These are phyloP conservation scores for Plebejus argus DNA, from an alignment of 2,888 invertebrate species.

Conservation along the genomic window DNA sequence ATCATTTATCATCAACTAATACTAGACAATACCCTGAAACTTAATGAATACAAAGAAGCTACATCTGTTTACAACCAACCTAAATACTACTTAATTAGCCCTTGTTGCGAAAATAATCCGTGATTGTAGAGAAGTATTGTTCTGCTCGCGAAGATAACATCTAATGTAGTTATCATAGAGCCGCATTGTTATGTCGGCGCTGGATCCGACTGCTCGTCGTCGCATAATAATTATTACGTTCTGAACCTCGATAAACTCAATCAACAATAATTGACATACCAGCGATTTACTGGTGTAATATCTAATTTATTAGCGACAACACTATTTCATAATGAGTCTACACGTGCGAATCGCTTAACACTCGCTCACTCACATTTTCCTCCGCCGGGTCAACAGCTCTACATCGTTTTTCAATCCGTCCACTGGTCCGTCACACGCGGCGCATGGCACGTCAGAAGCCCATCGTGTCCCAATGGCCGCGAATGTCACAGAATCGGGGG, in stretches of 20 bases:
- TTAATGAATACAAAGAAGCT: neutral
- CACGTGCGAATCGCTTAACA: neutral
- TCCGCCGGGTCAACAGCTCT: conserved; percentile 69
- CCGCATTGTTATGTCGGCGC: conserved; percentile 8
- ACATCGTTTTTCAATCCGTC: conserved; percentile 65
- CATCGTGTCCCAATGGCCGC: conserved; percentile 45
- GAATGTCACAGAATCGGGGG: conserved; percentile 44
- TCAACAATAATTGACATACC: neutral
- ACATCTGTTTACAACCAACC: neutral
- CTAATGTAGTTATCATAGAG: conserved; percentile 23
- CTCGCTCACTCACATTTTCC: conserved; percentile 70
- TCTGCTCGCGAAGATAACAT: conserved; percentile 13
- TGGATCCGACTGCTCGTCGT: neutral
- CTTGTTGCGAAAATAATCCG: neutral
- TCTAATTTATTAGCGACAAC: neutral
- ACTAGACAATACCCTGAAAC: too few relatives aligned
- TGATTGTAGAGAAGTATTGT: conserved; percentile 2
- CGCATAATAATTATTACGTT: conserved; percentile 8
- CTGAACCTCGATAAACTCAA: neutral
- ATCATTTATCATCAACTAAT: too few relatives aligned
- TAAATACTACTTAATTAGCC: conserved; percentile 5
- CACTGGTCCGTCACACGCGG: conserved; percentile 53
- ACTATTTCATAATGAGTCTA: neutral
- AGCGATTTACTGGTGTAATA: neutral
- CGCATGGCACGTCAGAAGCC: conserved; percentile 49